Conservation (phyloP, 2,888 invertebrate species). For the Actias luna region DNA sequence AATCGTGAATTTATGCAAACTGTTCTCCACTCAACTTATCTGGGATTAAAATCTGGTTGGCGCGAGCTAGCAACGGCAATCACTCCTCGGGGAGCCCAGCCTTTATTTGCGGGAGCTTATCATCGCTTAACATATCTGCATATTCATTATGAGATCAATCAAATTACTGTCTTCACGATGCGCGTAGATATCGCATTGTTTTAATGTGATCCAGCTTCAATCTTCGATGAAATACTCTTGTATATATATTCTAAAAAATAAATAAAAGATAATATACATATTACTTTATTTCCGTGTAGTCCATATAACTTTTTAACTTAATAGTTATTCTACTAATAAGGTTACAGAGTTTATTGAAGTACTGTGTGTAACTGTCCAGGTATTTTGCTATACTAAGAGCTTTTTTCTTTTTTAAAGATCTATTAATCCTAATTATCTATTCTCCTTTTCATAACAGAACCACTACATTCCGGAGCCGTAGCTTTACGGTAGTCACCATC, state of each 20-base stretch:
- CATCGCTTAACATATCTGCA: conserved; percentile 76
- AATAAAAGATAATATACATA: too few species aligned
- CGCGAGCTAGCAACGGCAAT: conserved; percentile 68
- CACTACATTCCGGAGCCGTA: too few species aligned
- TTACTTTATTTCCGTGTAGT: too few species aligned
- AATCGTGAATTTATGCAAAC: conserved; percentile 80
- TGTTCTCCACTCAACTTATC: conserved; percentile 73
- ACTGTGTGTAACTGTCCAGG: too few species aligned
- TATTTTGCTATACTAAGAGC: too few species aligned
- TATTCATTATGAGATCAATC: conserved; percentile 79
- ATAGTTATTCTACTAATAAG: too few species aligned
- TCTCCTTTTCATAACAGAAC: too few species aligned
- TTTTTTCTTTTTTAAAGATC: too few species aligned
- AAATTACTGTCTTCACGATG: conserved; percentile 55
- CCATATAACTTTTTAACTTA: too few species aligned
- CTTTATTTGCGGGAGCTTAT: conserved; percentile 72
- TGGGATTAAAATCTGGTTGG: conserved; percentile 78
- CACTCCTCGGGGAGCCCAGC: conserved; percentile 71
- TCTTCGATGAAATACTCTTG: conserved; percentile 29
- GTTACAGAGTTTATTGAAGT: too few species aligned
- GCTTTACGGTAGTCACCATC: too few species aligned
- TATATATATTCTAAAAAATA: not conserved
- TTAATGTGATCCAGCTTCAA: conserved; percentile 30
- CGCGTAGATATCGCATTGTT: conserved; percentile 16
- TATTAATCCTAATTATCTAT: too few species aligned